Conservation (phyloP, 2,888 invertebrate species). For the Agrotis segetum region DNA sequence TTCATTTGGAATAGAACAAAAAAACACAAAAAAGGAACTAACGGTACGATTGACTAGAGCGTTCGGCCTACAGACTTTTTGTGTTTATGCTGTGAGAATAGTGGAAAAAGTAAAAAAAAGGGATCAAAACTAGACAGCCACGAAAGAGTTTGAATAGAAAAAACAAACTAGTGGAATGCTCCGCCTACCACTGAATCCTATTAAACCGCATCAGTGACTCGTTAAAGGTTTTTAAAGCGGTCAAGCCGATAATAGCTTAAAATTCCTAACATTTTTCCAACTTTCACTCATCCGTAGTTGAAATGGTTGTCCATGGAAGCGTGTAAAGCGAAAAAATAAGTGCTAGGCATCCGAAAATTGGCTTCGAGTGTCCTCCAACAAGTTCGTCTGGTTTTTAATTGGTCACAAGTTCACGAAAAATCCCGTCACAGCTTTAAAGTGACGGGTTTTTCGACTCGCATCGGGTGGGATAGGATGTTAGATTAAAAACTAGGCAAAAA, state of each 20-base stretch:
- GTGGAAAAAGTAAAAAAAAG: background rate
- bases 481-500: constrained; percentile 59
- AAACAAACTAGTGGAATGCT: constrained; percentile 18
- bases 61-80: too few species aligned
- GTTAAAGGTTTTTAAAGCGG: constrained; percentile 72
- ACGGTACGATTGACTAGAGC: too few species aligned
- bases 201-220: constrained; percentile 73
- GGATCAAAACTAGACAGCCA: background rate
- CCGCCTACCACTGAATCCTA: constrained; percentile 40
- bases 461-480: constrained; percentile 37
- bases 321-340: constrained; percentile 74
- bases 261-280: constrained; percentile 73
- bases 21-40: background rate
- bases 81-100: too few species aligned
- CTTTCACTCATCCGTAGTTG: constrained; percentile 76
- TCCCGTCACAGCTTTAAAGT: constrained; percentile 23
- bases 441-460: constrained; percentile 37
- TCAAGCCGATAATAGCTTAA: constrained; percentile 79
- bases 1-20: constrained; percentile 21
- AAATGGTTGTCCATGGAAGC: constrained; percentile 70
- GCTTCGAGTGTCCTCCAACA: constrained; percentile 65
- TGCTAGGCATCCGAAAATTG: constrained; percentile 75
- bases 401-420: constrained; percentile 61
- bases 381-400: constrained; percentile 72
- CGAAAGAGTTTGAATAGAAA: constrained; percentile 13